Evolutionary conservation across 2,113 vertebrate species (phyloP).

Genomic region (Ardeotis arabs): DNA sequence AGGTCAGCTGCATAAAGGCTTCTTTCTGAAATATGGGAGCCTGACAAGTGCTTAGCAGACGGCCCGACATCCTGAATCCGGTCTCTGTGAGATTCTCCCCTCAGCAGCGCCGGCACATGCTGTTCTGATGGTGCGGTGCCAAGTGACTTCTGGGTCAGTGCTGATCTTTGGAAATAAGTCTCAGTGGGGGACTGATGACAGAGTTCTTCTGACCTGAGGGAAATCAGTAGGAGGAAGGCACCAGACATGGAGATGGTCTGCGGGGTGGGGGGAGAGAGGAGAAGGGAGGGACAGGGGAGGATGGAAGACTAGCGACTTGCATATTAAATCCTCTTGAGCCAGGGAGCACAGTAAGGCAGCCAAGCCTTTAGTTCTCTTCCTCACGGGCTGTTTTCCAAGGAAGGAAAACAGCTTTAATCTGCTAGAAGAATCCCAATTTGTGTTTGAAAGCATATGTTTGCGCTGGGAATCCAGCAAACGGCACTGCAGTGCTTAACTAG

Average conservation of each 20-base stretch:
- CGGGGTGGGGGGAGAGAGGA: not conserved
- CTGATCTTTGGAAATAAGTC: conserved; percentile 74
- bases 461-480: not conserved
- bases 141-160: conserved; percentile 72
- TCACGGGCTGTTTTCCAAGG: conserved; percentile 40
- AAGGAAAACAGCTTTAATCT: conserved; percentile 58
- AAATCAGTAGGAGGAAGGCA: conserved; percentile 60
- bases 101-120: conserved; percentile 38
- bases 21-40: conserved; percentile 47
- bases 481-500: conserved; percentile 46
- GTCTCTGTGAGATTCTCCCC: conserved; percentile 56
- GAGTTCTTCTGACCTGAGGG: conserved; percentile 68
- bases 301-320: not conserved
- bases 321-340: conserved; percentile 53
- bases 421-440: conserved; percentile 40
- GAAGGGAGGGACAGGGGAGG: not conserved
- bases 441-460: conserved; percentile 66
- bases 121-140: conserved; percentile 60
- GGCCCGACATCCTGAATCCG: conserved; percentile 53
- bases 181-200: conserved; percentile 68
- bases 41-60: conserved; percentile 68
- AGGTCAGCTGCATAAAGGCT: not conserved
- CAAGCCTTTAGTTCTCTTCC: not conserved
- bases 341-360: not conserved
- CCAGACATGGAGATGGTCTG: conserved; percentile 7